Base-by-base conservation (phyloP, 2,888 invertebrate genomes). In the Diplolepis rosae region DNA sequence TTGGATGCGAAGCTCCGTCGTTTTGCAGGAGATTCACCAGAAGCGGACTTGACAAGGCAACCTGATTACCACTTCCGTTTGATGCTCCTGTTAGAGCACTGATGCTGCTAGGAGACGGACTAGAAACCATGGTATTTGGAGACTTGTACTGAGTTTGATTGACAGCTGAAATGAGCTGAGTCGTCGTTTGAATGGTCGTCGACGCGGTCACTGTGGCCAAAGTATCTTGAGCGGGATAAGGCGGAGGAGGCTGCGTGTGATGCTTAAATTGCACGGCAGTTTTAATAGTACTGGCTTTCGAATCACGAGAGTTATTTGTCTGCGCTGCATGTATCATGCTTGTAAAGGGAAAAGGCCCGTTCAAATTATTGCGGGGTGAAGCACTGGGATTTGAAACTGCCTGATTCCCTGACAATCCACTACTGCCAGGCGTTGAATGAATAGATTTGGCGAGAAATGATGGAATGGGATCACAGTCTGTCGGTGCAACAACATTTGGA, bases 21-120 rank as follows among this genome's bases (percentile, higher is more conserved):
- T 95, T 97, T 90, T 98, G 97, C 82, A 98, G 90, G 79, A 98
- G 90, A 89, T 98, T 98, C 35, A 98, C 98, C 78, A 98, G 91
- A 79, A 98, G 90, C 24, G 98, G 98, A 85, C 97, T 97, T 78
- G 93, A 96, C 89, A 94, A 92, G 70, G 95, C 95, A 79, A 95
- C 95, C 75, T 92, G 88, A 77, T 88, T 88, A 15, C 85, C 84
- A 72, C 77, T 61, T 39, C 61, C 79, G 71, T 81, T 82, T 35
- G 84, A 79, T 77, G 77, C 82, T 72, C 84, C 81, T 7, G 71
- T 65, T 27, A 76, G 54, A 70, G 52, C 74, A n/a, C 71, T 78
- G 32, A 77, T 69, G 65, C 79, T 48, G 69, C 73, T 77, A 74
- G 85, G 81, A 76, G 86, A 85, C 82, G 84, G 85, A 84, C 84